Evolutionary conservation across 2,888 invertebrate species (phyloP), one percentile per base, ranked within the genome.

Genomic region (Agonopterix heracliana): DNA sequence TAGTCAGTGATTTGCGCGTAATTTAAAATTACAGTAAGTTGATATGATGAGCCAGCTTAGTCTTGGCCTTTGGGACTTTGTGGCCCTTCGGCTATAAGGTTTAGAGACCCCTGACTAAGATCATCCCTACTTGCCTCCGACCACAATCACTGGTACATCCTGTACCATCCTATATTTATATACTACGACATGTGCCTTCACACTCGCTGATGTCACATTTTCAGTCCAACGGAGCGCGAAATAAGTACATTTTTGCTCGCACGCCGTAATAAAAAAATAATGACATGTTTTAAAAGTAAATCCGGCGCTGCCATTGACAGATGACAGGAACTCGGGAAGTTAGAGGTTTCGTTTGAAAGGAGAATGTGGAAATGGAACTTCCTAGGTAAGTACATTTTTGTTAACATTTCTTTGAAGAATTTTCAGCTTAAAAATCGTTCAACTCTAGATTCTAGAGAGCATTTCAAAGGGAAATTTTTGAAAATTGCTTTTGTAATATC

Each of bases 231-330:
- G 88, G 86, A 88, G 87, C 88, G 87, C 73, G 81, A 85, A 87
- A 88, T 88, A 88, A 87, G 87, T 85, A 88, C 87, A 87, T 87
- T 82, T 82, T 87, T 87, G 82, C 83, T 80, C 83, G 72, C 74
- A 74, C 77, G 74, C 74, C 73, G 78, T 82, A 78, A 83, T 83
- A 84, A 87, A 81, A 82, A 81, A 81, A 85, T 85, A 83, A 86
- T 84, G 82, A 82, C 79, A 70, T 80, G 78, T 83, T 83, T 82
- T 82, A 78, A 83, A 81, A 80, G 81, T 78, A 81, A 81, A 78
- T 79, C 78, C 72, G 61, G 49, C 52, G 56, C 54, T 66, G 71
- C 66, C 69, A 77, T 79, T 77, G 77, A 78, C 74, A 74, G 70
- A 64, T 73, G 71, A 71, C 64, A 44, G 9, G 12, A 13, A n/a